Base-by-base conservation (phyloP, 1,140 invertebrate species). In the Drosophila bocqueti region DNA sequence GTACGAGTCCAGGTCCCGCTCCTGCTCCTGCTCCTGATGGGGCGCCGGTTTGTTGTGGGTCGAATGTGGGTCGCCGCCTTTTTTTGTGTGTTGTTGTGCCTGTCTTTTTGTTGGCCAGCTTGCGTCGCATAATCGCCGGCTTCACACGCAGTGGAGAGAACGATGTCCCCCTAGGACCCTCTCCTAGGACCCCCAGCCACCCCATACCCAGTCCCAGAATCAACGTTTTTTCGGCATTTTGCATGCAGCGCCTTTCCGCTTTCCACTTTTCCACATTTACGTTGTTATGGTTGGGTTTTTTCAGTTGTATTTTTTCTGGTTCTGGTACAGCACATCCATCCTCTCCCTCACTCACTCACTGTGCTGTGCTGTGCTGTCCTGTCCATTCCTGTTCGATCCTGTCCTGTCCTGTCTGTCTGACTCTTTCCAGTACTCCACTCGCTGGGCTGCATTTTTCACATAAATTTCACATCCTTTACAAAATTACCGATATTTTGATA, bases 11-110 rank as follows among this genome's bases (percentile, higher is more conserved):
- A 5, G 43, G 18, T 15, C 3, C 18, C 11, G 34, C 2, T 43
- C 2, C 26, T 8, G 29, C 5, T 46, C 49, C n/a, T 34, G 50
- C 13, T 64, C 15, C 50, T 40, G 29, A 36, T 49, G 38, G 31
- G 38, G 43, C 49, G 38, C 52, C 52, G 21, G 78, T 76, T 85
- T 75, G 75, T 79, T 87, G 78, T 81, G 89, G 80, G 83, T 78
- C 89, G 81, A 91, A 91, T 84, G 79, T 91, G 83, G 89, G 89
- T 91, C 89, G 89, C 40, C 69, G 42, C 38, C 65, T 68, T 81
- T 76, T 81, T 80, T 24, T 24, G 24, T 24, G 24, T 26, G 26
- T 26, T 66, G 72, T 63, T 69, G 74, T 69, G 79, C 54, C 54
- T 59, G 61, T 76, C 59, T 85, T 85, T 81, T 85, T 85, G 82